Percentiles rank a stretch among this genome's conserved stretches.
Evolutionary conservation across 2,797 vertebrate species (phyloP).

Genomic region (Cercopithecus mitis): DNA sequence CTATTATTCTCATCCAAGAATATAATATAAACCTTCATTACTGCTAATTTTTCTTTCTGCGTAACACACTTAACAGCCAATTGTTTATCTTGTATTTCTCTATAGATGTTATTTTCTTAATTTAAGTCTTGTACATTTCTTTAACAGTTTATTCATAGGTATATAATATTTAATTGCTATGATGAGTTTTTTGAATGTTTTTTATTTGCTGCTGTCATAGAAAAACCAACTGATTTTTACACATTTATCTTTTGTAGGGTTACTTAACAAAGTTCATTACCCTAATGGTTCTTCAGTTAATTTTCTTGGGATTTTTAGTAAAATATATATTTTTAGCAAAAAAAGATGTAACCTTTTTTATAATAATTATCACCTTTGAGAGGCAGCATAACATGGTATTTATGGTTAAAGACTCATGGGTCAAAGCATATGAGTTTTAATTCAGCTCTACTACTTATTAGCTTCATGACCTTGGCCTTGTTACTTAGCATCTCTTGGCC

Average conservation of each 20-base stretch:
- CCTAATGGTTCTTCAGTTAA: neutral
- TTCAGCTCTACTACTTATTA: neutral
- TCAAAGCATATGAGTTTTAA: neutral
- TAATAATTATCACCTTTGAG: neutral
- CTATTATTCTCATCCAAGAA: neutral
- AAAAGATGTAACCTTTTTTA: neutral
- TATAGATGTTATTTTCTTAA: slow-evolving; percentile 10
- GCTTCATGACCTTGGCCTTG: neutral
- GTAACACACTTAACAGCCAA: neutral
- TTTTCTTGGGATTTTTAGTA: neutral
- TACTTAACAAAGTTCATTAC: neutral
- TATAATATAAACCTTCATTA: neutral
- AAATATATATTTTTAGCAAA: neutral
- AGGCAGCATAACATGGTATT: neutral
- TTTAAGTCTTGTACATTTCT: neutral
- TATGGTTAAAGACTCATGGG: neutral
- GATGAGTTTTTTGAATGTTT: neutral
- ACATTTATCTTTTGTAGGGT: neutral
- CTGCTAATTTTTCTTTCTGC: neutral
- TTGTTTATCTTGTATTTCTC: neutral
- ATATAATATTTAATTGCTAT: neutral
- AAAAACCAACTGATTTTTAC: neutral
- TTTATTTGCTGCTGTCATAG: neutral
- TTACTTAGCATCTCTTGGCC: neutral
- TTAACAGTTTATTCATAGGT: neutral